Base-by-base conservation (phyloP, 2,113 vertebrate genomes). In the Aleadryas rufinucha region DNA sequence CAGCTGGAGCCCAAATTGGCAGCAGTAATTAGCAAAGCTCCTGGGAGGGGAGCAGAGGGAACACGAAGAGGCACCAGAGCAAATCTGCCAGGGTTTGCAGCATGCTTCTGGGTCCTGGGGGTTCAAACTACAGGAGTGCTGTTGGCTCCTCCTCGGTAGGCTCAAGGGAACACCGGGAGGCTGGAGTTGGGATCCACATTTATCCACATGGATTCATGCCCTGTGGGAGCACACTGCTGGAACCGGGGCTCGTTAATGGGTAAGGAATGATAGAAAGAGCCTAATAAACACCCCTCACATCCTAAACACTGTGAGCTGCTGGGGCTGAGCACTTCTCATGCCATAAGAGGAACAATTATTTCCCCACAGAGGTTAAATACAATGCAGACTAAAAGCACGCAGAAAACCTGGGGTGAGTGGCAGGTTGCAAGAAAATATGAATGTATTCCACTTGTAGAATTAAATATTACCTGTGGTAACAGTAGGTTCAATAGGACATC, bases 21-120 rank as follows among this genome's bases (percentile, higher is more conserved):
- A 77, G 30, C 64, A 77, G 68, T 49, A 94, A 90, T 78, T 60
- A 91, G 91, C 70, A 80, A 60, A 45, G 64, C 45, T 61, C 81
- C 37, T 16, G 68, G 94, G 54, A 84, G 77, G 59, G 6, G 50
- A 80, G 63, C 52, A 69, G 61, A 91, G 84, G 6, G 59, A 84
- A 22, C 4, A 35, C 4, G 4, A 50, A 59, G 66, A 71, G 68
- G 82, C 21, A 3, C 33, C 2, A 2, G 69, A 86, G 70, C 39
- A 78, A 4, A 53, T 52, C n/a, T 41, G 39, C 28, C 84, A 16
- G 30, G 8, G 10, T 9, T 86, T 8, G 2, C 1, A 56, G 60
- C 2, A 17, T 52, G 33, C 19, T 47, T 27, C 37, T 35, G n/a
- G 28, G 20, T 63, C 30, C 57, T 41, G n/a, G 42, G 53, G 13